A percentile compares a stretch with the other conserved stretches of the same genome.
Conservation (phyloP, 2,888 invertebrate genomes). For the Drosophila nigritarsus region DNA sequence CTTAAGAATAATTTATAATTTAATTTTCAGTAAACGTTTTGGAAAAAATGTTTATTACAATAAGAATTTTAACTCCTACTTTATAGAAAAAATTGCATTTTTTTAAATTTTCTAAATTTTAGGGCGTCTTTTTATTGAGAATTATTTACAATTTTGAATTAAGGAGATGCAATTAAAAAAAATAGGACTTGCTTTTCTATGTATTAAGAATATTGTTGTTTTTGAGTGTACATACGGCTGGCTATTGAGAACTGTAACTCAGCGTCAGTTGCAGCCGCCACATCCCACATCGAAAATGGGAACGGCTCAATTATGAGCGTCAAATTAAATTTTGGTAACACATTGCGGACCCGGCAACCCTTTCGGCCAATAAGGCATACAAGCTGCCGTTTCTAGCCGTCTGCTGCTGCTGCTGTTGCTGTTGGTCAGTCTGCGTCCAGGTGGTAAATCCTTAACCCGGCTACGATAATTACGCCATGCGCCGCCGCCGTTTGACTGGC, state of each 20-base stretch:
- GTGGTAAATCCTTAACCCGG: conserved; percentile 78
- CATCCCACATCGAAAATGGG: conserved; percentile 49
- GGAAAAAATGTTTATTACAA: fast-evolving
- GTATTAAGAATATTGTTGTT: too few relatives aligned
- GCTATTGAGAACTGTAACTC: conserved; percentile 12
- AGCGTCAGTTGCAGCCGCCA: conserved; percentile 40
- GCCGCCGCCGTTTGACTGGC: conserved; percentile 64
- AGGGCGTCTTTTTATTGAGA: neutral
- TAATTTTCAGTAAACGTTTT: too few relatives aligned
- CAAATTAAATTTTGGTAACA: conserved; percentile 65
- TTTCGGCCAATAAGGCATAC: conserved; percentile 35
- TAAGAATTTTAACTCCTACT: neutral
- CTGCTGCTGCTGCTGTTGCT: conserved; percentile 53
- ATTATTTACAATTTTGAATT: too few relatives aligned
- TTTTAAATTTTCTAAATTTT: neutral
- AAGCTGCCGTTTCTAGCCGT: conserved; percentile 54
- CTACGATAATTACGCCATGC: conserved; percentile 73
- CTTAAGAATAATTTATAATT: neutral
- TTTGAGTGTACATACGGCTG: neutral
- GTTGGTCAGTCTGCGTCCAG: conserved; percentile 66
- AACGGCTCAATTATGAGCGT: conserved; percentile 65
- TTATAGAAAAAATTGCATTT: neutral
- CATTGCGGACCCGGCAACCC: conserved; percentile 50
- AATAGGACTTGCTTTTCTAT: neutral
- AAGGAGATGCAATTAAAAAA: neutral